Base-by-base conservation (phyloP, 2,888 invertebrate genomes). In the Melieria picta region DNA sequence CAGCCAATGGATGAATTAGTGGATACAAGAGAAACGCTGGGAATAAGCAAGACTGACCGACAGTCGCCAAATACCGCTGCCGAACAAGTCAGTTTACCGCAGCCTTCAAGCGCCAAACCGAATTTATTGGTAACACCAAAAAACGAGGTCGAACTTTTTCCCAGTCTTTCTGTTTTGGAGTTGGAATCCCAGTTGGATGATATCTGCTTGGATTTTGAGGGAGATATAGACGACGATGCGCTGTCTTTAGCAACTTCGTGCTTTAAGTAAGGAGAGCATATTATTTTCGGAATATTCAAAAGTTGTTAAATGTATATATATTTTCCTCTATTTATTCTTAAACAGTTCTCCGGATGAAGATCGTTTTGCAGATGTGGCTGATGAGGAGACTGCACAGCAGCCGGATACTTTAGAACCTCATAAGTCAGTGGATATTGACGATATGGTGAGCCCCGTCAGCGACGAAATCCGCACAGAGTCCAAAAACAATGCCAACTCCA, bases 201-300 rank as follows among this genome's bases (percentile, higher is more conserved):
- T 62, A 65, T 65, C 11, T 64, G 74, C n/a, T 65, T 80, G 61
- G 79, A 79, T 65, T 79, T 77, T 69, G 79, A 76, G 11, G 77
- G 72, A 47, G 77, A 76, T 43, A 64, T 76, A n/a, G 79, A 79
- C 65, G 79, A 79, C 45, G 79, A 80, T 72, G 72, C 76, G 5
- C 55, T 80, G 43, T 79, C 79, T 0, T 71, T 80, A 61, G 76
- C 77, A 0, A 80, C 80, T 5, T 80, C 80, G n/a, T 79, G 79
- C 71, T 80, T 80, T 65, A 76, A 78, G 80, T 80, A 76, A 76
- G 79, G 74, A 56, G 10, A 46, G 5, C 9, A 11, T 47, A n/a
- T 62, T 13, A 46, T 0, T 4, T 45, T 55, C 6, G 58, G 30
- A 30, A 30, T 55, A 55, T 11, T 65, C 16, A 30, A 10, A 63